Conservation (phyloP, 2,797 vertebrate species). For the Parauchenoglanis punctatus region DNA sequence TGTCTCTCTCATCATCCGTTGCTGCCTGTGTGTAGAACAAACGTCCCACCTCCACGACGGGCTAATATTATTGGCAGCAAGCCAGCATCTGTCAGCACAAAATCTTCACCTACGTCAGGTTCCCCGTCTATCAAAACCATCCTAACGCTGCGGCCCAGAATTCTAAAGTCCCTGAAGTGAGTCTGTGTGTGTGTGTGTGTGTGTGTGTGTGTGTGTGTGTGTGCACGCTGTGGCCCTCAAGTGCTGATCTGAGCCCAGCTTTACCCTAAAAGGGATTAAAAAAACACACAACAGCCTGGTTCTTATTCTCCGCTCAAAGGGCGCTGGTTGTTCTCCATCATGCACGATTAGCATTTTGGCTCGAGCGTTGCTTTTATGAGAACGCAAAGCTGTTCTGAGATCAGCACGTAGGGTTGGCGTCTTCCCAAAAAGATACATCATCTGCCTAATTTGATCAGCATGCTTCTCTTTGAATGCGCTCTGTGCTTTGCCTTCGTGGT, state of each 20-base stretch:
- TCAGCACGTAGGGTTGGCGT: background rate
- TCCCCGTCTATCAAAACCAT: conserved; percentile 58
- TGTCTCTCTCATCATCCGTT: conserved; percentile 24
- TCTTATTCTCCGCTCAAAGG: background rate
- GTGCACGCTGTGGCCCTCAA: conserved; percentile 18
- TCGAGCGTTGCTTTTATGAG: background rate
- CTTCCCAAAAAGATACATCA: background rate
- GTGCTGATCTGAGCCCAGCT: conserved; percentile 47
- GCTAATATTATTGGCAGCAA: conserved; percentile 26
- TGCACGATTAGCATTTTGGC: background rate
- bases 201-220: conserved; percentile 26
- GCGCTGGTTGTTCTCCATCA: background rate
- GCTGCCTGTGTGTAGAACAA: conserved; percentile 36
- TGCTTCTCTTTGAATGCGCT: conserved; percentile 14
- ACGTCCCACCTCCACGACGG: conserved; percentile 11
- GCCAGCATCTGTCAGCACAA: conserved; percentile 52
- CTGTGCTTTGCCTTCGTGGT: conserved; percentile 4
- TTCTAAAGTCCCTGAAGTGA: conserved; percentile 60
- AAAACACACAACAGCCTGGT: too few relatives aligned
- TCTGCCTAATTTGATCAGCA: background rate
- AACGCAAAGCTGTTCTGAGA: conserved; percentile 34
- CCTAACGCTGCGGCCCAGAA: conserved; percentile 53
- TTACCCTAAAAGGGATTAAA: background rate
- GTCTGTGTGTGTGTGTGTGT: conserved; percentile 39
- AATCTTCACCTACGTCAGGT: conserved; percentile 58